Evolutionary conservation across 92 coral and sea anemone genomes (phyloP).

Genomic region (Diadumene lineata): DNA sequence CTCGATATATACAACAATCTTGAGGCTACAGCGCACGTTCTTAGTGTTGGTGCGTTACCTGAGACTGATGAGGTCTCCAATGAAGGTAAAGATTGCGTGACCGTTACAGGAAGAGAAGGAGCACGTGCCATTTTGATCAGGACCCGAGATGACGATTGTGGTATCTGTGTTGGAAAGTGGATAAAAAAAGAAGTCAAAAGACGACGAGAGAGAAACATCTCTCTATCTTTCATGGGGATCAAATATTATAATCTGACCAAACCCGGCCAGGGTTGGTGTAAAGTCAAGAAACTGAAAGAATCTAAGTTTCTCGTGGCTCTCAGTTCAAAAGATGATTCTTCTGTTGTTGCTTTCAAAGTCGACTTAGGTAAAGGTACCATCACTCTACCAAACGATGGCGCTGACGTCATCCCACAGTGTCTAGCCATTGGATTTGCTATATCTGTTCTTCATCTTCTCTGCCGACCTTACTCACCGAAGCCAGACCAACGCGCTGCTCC

Average conservation of each 20-base stretch:
- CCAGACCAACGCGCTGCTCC: conserved; percentile 40
- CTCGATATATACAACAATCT: conserved; percentile 36
- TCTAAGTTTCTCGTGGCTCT: conserved; percentile 23
- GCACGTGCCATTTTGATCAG: conserved; percentile 68
- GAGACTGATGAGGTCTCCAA: conserved; percentile 31
- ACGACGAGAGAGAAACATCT: conserved; percentile 3
- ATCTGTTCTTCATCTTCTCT: conserved; percentile 54
- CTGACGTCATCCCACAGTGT: conserved; percentile 50
- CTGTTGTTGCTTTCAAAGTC: conserved; percentile 26
- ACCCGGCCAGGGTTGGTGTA: conserved; percentile 45
- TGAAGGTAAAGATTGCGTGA: conserved; percentile 25
- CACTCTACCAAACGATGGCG: conserved; percentile 20
- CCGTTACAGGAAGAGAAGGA: conserved; percentile 34
- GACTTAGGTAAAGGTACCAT: conserved; percentile 27
- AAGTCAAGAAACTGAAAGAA: conserved; percentile 43
- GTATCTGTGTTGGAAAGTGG: conserved; percentile 66
- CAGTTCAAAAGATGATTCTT: conserved; percentile 10
- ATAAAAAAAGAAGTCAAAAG: conserved; percentile 31
- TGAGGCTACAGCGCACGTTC: conserved; percentile 51
- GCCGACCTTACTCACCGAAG: conserved; percentile 60
- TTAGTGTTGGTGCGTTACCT: conserved; percentile 40
- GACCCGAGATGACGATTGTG: conserved; percentile 56
- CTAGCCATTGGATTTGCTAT: conserved; percentile 54
- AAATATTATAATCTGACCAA: conserved; percentile 20
- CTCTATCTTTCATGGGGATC: conserved; percentile 31